These are phyloP conservation scores for Toxotes chatareus DNA, from an alignment of 2,113 vertebrate species.

Conservation along the genomic window DNA sequence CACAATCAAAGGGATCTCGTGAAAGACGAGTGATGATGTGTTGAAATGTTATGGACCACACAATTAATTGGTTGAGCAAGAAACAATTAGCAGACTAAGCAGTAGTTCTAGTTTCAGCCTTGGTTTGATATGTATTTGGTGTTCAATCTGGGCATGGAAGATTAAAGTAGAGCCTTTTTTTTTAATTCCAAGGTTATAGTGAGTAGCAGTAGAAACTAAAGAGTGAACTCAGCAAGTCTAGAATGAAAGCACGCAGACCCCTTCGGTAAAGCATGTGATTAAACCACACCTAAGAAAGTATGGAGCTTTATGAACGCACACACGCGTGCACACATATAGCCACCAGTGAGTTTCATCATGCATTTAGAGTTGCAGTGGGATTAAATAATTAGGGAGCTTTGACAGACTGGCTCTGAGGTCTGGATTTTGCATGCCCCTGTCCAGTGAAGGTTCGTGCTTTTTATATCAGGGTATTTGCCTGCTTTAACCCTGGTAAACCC, in stretches of 20 bases:
- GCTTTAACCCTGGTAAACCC: slow-evolving; percentile 58
- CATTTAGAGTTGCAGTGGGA: slow-evolving; percentile 72
- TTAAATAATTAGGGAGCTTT: slow-evolving; percentile 79
- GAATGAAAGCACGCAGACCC: slow-evolving; percentile 25
- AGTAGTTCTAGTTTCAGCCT: not conserved
- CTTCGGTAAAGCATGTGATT: slow-evolving; percentile 42
- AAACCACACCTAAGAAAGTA: slow-evolving; percentile 37
- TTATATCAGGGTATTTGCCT: slow-evolving; percentile 72
- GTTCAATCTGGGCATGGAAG: not conserved
- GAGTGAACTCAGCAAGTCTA: slow-evolving; percentile 45
- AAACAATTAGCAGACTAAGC: not conserved
- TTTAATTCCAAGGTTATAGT: not conserved
- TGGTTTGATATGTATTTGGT: not conserved
- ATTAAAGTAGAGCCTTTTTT: not conserved
- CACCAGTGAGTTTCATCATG: slow-evolving; percentile 71
- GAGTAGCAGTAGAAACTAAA: slow-evolving; percentile 16
- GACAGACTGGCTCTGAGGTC: slow-evolving; percentile 65
- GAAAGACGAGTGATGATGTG: not conserved
- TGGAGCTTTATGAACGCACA: slow-evolving; percentile 43
- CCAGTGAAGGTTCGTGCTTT: slow-evolving; percentile 68
- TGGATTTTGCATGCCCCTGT: slow-evolving; percentile 48
- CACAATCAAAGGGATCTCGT: slow-evolving; percentile 12
- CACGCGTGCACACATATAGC: slow-evolving; percentile 41
- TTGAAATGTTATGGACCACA: too few species aligned
- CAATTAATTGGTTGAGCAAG: too few species aligned